Evolutionary conservation across 2,797 vertebrate species (phyloP), one percentile per base, ranked within the genome.

Genomic region (Lophotriccus pileatus): DNA sequence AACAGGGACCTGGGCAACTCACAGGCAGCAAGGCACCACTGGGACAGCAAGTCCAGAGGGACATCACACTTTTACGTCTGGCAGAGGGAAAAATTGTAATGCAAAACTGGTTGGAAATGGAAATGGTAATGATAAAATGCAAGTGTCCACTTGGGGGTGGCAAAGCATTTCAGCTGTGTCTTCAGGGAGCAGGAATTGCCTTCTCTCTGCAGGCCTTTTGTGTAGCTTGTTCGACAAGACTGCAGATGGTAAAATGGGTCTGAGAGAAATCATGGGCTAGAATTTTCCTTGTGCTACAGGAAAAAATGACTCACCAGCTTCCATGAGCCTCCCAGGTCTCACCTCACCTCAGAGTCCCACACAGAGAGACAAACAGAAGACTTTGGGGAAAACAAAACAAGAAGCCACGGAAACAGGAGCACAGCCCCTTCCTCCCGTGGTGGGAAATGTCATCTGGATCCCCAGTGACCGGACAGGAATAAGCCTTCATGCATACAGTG

Each of bases 61-160:
- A 49, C 72, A 88, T 34, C 8, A 14, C 11, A 0, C 41, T 52
- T 34, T 10, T 22, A 17, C 17, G 14, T 41, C 30, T 49, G 55
- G 16, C 30, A 27, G 53, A 88, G 23, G 14, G 66, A n/a, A 73
- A 89, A 62, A 66, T 12, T 27, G 3, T 9, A 37, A 66, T 9
- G 56, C 10, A 52, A 55, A 86, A 52, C 19, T 52, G 10, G 8
- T 47, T 64, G 37, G 41, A 83, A 69, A 50, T 23, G 50, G 43
- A 70, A 87, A 79, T 32, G 28, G 10, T 43, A 30, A 28, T 62
- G 72, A 91, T 73, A 87, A 93, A 92, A 89, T 59, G 43, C 41
- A 18, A 91, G 50, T 81, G 92, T 95, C 97, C 97, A 94, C 96
- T 96, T 97, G 97, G 96, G 96, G 97, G 96, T 97, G 92, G 94